A percentile compares a stretch with the other conserved stretches of the same genome.
Conservation (phyloP, 2,797 vertebrate genomes). For the Dermochelys coriacea region DNA sequence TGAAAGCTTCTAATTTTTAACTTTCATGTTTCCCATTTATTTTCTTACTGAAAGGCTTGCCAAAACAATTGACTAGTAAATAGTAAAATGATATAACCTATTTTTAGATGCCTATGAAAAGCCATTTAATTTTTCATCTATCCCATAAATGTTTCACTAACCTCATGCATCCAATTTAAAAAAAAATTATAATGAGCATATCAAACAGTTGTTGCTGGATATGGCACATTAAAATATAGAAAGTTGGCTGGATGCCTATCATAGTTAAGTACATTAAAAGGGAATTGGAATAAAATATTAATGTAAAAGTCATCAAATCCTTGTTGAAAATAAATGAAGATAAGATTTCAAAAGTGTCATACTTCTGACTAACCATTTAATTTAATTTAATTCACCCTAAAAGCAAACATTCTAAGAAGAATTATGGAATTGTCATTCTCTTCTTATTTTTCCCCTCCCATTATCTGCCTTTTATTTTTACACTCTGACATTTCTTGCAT, state of each 20-base stretch:
- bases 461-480: slow-evolving; percentile 48
- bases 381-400: slow-evolving; percentile 48
- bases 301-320: slow-evolving; percentile 37
- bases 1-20: not conserved
- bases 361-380: slow-evolving; percentile 20
- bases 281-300: slow-evolving; percentile 30
- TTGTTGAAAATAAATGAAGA: not conserved
- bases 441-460: not conserved
- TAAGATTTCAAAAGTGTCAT: slow-evolving; percentile 17
- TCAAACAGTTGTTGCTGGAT: not conserved
- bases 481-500: slow-evolving; percentile 5
- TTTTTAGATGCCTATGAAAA: not conserved
- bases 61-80: not conserved
- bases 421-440: slow-evolving; percentile 9
- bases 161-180: not conserved
- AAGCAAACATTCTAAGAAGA: slow-evolving; percentile 19
- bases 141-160: not conserved
- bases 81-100: not conserved
- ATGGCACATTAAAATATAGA: not conserved
- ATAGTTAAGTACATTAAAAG: slow-evolving; percentile 29
- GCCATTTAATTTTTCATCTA: not conserved
- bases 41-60: not conserved
- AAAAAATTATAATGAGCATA: not conserved
- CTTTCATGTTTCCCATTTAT: not conserved
- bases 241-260: slow-evolving; percentile 19